Percentiles rank a stretch among this genome's conserved stretches.
Evolutionary conservation across 2,888 invertebrate species (phyloP).

Genomic region (Quadriops clusia): DNA sequence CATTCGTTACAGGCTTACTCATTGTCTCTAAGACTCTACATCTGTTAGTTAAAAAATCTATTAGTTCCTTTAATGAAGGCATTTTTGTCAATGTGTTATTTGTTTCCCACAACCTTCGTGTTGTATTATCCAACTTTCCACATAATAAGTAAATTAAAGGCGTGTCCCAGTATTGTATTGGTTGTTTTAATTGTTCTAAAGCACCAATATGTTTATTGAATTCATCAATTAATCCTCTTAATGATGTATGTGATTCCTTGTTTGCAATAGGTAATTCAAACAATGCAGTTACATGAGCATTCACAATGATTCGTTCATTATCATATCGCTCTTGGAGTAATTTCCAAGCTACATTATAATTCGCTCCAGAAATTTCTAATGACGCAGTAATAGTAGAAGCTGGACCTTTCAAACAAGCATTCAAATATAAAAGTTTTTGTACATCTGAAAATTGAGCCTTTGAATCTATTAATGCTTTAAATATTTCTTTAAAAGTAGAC

Average conservation of each 20-base stretch:
- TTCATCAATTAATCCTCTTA: constrained; percentile 5
- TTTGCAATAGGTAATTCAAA: constrained; percentile 1
- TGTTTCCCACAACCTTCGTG: constrained; percentile 4
- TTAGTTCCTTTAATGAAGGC: no score
- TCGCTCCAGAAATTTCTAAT: constrained; percentile 2
- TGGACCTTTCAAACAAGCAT: neutral
- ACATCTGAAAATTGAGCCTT: constrained; percentile 2
- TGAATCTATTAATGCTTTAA: constrained; percentile 2
- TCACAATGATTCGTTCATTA: constrained; percentile 3
- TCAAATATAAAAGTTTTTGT: constrained; percentile 2
- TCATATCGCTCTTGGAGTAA: constrained; percentile 2
- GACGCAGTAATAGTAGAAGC: constrained; percentile 1
- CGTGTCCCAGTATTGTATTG: constrained; percentile 3
- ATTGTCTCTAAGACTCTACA: no score
- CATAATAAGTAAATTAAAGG: constrained; percentile 5
- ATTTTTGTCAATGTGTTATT: no score
- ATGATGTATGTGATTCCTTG: constrained; percentile 3
- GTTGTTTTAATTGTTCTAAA: constrained; percentile 4
- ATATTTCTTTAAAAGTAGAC: constrained; percentile 2
- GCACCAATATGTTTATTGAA: constrained; percentile 5
- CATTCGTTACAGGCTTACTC: no score
- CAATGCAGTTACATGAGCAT: constrained; percentile 3
- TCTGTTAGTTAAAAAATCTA: no score
- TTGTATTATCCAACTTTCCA: constrained; percentile 4
- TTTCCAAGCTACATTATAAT: constrained; percentile 6